These are phyloP conservation scores for Xylota sylvarum DNA, from an alignment of 2,888 invertebrate genomes.

Conservation along the genomic window DNA sequence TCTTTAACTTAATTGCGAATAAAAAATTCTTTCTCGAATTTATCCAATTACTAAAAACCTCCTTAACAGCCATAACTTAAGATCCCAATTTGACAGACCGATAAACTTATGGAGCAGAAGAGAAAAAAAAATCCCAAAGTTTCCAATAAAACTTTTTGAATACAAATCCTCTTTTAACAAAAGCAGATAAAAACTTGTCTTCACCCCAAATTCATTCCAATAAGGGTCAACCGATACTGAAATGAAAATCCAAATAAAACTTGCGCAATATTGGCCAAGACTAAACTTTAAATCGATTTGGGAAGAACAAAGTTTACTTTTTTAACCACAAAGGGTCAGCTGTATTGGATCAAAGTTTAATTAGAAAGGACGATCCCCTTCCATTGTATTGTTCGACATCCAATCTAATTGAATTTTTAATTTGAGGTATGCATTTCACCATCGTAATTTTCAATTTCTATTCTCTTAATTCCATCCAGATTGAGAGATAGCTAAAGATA, in stretches of 20 bases:
- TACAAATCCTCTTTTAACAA: conserved; percentile 7
- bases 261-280: conserved; percentile 27
- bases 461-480: conserved; percentile 9
- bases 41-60: background rate
- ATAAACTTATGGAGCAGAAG: background rate
- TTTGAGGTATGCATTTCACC: background rate
- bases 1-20: background rate
- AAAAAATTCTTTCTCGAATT: background rate
- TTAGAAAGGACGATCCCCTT: conserved; percentile 18
- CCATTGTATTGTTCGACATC: background rate
- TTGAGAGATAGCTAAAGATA: background rate
- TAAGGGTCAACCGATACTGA: conserved; percentile 42
- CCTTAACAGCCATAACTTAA: background rate
- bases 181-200: conserved; percentile 21
- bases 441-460: conserved; percentile 23
- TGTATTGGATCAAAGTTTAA: conserved; percentile 26
- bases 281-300: conserved; percentile 10
- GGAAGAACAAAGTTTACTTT: background rate
- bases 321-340: background rate
- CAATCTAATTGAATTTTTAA: conserved; percentile 20
- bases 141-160: conserved; percentile 12
- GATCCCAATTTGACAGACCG: conserved; percentile 5
- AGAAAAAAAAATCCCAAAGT: background rate
- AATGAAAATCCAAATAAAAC: conserved; percentile 34
- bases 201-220: conserved; percentile 29